Percentiles rank a stretch among this genome's conserved stretches.
Evolutionary conservation across 2,113 vertebrate genomes (phyloP).

Genomic region (Paramisgurnus dabryanus): DNA sequence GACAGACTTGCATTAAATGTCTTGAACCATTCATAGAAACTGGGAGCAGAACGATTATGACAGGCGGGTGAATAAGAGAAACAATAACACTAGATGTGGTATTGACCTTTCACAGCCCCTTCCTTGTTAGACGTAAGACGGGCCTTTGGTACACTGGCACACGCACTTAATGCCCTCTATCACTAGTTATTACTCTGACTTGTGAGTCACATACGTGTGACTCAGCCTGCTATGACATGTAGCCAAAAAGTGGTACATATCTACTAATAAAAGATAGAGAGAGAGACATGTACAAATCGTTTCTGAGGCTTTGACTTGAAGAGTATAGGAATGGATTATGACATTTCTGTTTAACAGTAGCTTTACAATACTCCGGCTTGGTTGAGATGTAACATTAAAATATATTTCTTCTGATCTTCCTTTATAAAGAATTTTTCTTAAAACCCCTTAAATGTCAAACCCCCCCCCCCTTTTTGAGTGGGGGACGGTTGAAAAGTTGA

Average conservation of each 20-base stretch:
- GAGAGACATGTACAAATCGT: not conserved
- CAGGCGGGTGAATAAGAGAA: slow-evolving; percentile 2
- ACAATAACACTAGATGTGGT: slow-evolving; percentile 20
- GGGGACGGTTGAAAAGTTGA: no score
- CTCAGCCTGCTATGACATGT: not conserved
- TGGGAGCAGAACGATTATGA: slow-evolving; percentile 3
- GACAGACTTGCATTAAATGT: not conserved
- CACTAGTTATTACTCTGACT: not conserved
- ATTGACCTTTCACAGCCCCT: slow-evolving; percentile 19
- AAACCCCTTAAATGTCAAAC: no score
- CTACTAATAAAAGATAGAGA: not conserved
- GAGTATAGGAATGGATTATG: no score
- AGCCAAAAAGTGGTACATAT: not conserved
- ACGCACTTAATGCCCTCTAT: slow-evolving; percentile 12
- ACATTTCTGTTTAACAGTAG: no score
- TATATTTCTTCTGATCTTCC: no score
- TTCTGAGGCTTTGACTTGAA: not conserved
- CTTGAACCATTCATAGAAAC: slow-evolving; percentile 3
- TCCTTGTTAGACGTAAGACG: slow-evolving; percentile 1
- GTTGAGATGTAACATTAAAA: no score
- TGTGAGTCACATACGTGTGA: slow-evolving; percentile 10
- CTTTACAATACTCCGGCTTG: no score
- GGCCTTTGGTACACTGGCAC: slow-evolving; percentile 12
- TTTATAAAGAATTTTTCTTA: no score
- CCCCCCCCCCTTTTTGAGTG: no score